Evolutionary conservation across 2,888 invertebrate genomes (phyloP).

Genomic region (Gisinianus flammeolus): DNA sequence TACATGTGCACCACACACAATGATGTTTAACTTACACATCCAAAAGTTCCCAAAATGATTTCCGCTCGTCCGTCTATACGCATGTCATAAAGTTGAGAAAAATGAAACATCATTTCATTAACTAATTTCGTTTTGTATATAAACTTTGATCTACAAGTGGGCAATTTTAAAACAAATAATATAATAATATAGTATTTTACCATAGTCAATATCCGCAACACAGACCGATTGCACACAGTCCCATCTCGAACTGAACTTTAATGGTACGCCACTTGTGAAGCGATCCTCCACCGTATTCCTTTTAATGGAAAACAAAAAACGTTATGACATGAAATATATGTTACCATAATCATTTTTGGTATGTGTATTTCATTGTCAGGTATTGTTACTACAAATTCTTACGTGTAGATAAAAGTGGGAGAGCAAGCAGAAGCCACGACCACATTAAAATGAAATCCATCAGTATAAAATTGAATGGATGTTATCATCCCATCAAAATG

Average conservation of each 20-base stretch:
- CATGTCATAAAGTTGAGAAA: too few species aligned
- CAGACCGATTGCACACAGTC: slow-evolving; percentile 70
- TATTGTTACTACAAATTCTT: slow-evolving; percentile 12
- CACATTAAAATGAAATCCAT: slow-evolving; percentile 54
- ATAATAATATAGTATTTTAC: too few species aligned
- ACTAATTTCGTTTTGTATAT: too few species aligned
- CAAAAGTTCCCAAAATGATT: slow-evolving; percentile 73
- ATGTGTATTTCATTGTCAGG: background rate
- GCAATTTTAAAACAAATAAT: too few species aligned
- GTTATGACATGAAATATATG: slow-evolving; percentile 6
- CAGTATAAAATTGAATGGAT: slow-evolving; percentile 51
- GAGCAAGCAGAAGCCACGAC: slow-evolving; percentile 55
- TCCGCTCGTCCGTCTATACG: slow-evolving; percentile 74
- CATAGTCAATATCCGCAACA: slow-evolving; percentile 70
- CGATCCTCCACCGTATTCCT: slow-evolving; percentile 60
- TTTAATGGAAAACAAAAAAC: slow-evolving; percentile 21
- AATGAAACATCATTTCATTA: too few species aligned
- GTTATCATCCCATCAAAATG: slow-evolving; percentile 56
- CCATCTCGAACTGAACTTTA: slow-evolving; percentile 65
- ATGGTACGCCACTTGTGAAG: slow-evolving; percentile 59
- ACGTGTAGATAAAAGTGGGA: slow-evolving; percentile 57
- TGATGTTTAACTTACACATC: slow-evolving; percentile 64
- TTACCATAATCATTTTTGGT: background rate
- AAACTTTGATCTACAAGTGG: too few species aligned
- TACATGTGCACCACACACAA: background rate